Evolutionary conservation across 2,113 vertebrate genomes (phyloP), one percentile per base, ranked within the genome.

Genomic region (Telmatochromis sp.): DNA sequence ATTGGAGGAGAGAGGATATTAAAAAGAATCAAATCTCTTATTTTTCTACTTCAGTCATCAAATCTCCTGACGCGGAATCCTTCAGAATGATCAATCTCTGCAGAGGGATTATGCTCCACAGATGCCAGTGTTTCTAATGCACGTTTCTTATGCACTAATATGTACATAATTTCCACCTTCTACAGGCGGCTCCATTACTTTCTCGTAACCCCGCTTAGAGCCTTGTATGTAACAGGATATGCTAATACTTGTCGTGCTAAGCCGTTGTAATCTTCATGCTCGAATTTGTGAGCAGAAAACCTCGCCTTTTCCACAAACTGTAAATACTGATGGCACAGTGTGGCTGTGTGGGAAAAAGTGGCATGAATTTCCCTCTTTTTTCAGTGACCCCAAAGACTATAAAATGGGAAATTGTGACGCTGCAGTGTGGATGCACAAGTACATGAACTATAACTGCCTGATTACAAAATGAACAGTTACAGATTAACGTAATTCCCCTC

Each of bases 251-350:
- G 80, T 81, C 88, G 17, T 78, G 26, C 90, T 95, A 95, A 95
- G 89, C 92, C 65, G 86, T 93, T 92, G 90, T 95, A 95, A 95
- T 95, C 91, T 94, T 89, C 85, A 91, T 87, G 93, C 91, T 93
- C 91, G 87, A 90, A 93, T 94, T 93, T 92, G 80, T 89, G 81
- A 92, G 90, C 58, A 80, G 89, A 92, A 63, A 68, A 80, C 89
- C 80, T 75, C 42, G 84, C 85, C 68, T 91, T 87, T 83, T 68
- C 54, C 14, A 50, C 63, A 81, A 57, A 89, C 84, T 79, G 78
- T 89, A 86, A 93, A 91, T 84, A 84, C 80, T 51, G 84, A 86
- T 84, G 85, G 51, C n/a, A 73, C 86, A 60, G 86, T 93, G 65
- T 65, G 23, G 50, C 26, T 3, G 33, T 60, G 60, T 83, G 37